Evolutionary conservation across 2,113 vertebrate genomes (phyloP).

Genomic region (Tor tambroides): DNA sequence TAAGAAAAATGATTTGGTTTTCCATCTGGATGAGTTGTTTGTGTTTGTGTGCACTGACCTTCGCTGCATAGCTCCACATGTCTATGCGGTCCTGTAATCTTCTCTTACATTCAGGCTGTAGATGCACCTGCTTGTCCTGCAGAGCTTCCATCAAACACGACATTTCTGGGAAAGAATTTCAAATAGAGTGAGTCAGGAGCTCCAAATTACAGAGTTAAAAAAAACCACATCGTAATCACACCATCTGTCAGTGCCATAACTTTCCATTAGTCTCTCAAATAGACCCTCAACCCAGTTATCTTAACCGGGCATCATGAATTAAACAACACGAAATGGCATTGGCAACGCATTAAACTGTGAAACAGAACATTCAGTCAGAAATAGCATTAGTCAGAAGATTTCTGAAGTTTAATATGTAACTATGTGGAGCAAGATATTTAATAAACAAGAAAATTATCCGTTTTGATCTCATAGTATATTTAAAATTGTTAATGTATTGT

Average conservation of each 20-base stretch:
- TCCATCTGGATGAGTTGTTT: background rate
- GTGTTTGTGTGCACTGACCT: constrained; percentile 75
- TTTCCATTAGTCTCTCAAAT: background rate
- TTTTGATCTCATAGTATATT: too few species aligned
- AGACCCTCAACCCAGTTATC: background rate
- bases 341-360: background rate
- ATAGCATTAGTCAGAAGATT: too few species aligned
- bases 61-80: constrained; percentile 98
- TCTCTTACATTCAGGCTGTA: constrained; percentile 98
- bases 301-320: background rate
- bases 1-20: background rate
- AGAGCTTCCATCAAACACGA: constrained; percentile 95
- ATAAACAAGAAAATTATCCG: too few species aligned
- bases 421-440: background rate
- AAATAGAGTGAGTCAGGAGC: background rate
- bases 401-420: background rate
- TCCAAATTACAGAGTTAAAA: background rate
- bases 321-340: background rate
- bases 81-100: constrained; percentile 96
- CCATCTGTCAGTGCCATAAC: background rate
- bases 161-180: constrained; percentile 83
- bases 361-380: background rate
- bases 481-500: too few species aligned
- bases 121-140: constrained; percentile 91
- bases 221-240: background rate